phyloP scores from a whole-genome alignment of 2,113 vertebrate species.

The Plotosus lineatus region DNA sequence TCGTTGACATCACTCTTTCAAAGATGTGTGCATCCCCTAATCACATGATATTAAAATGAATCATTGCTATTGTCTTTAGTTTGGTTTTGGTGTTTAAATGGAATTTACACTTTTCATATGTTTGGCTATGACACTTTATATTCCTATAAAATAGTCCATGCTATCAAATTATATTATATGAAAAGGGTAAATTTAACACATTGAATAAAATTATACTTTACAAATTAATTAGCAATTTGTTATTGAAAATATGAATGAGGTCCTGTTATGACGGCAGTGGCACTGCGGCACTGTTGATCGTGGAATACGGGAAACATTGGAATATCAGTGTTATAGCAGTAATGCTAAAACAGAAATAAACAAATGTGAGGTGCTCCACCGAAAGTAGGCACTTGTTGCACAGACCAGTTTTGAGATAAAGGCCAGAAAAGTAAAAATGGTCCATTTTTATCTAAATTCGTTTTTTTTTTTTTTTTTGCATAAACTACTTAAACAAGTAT shows the following conservation, averaged over 20 bases:
- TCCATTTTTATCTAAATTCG: too few relatives aligned
- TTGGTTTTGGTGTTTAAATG: background rate
- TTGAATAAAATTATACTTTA: background rate
- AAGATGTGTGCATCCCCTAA: background rate
- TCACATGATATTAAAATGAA: background rate
- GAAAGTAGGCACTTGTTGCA: too few relatives aligned
- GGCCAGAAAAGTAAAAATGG: too few relatives aligned
- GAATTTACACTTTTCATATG: background rate
- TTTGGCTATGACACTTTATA: background rate
- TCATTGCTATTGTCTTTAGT: background rate
- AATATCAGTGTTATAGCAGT: background rate
- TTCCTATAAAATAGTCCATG: background rate
- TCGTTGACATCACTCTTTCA: background rate
- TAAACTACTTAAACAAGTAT: too few relatives aligned
- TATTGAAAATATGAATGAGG: background rate
- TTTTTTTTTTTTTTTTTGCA: too few relatives aligned
- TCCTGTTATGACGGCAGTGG: background rate
- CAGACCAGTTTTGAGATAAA: too few relatives aligned
- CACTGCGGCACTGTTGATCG: too few relatives aligned
- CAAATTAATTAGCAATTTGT: background rate
- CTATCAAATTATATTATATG: background rate
- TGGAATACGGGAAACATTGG: background rate
- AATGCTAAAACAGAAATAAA: background rate
- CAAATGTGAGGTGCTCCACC: too few relatives aligned
- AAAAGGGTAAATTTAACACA: background rate